A percentile compares a stretch with the other conserved stretches of the same genome.
Conservation (phyloP, 64 coral and sea anemone genomes). For the Cladopsammia gracilis region DNA sequence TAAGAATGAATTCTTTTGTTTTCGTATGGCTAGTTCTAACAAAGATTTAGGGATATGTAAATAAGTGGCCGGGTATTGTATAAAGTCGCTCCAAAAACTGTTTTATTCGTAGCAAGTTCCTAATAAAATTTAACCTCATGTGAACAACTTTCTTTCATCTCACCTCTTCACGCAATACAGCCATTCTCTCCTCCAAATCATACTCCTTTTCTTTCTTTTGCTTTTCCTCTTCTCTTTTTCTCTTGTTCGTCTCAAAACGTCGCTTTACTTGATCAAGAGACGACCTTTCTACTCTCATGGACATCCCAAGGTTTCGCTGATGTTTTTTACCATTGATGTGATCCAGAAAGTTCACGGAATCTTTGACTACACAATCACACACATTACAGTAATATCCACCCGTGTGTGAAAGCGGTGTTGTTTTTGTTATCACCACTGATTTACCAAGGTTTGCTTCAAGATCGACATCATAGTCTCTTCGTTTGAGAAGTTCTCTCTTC, state of each 20-base stretch:
- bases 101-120: too few relatives aligned
- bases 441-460: constrained; percentile 97
- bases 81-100: too few relatives aligned
- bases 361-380: constrained; percentile 99
- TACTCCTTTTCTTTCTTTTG: constrained; percentile 97
- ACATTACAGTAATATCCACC: constrained; percentile 99
- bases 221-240: constrained; percentile 97
- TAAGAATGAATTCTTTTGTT: too few relatives aligned
- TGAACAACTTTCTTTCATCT: not conserved
- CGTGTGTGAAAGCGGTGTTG: constrained; percentile 88
- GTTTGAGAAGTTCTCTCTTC: constrained; percentile 96
- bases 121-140: not conserved
- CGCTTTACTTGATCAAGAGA: constrained; percentile 95
- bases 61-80: too few relatives aligned
- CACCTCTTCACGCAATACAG: constrained; percentile 92
- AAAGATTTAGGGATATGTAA: too few relatives aligned
- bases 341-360: constrained; percentile 98
- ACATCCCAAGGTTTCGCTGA: constrained; percentile 99
- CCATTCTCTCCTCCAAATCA: constrained; percentile 98
- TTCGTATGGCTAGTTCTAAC: too few relatives aligned
- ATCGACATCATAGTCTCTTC: constrained; percentile 95
- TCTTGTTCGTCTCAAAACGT: constrained; percentile 96
- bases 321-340: constrained; percentile 99
- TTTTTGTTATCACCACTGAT: constrained; percentile 98
- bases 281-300: constrained; percentile 98